A percentile compares a stretch with the other conserved stretches of the same genome.
phyloP scores from a whole-genome alignment of 1,140 invertebrate species.

The Diorhabda carinulata region DNA sequence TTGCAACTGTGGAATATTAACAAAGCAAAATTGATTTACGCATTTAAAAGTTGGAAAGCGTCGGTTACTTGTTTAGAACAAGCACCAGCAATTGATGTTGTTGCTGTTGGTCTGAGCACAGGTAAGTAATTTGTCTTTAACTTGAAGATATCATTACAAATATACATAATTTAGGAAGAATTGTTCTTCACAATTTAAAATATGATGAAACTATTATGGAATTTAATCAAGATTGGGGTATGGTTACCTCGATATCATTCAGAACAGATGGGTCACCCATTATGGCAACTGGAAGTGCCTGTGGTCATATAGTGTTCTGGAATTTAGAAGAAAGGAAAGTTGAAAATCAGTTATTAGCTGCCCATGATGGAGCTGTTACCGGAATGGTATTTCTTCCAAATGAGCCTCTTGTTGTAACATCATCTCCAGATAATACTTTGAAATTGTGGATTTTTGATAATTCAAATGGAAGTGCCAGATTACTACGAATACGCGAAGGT shows the following conservation, averaged over 20 bases:
- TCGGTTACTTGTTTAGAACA: constrained; percentile 70
- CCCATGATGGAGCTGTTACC: constrained; percentile 71
- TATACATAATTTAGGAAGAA: constrained; percentile 47
- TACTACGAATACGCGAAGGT: constrained; percentile 73
- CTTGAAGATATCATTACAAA: background rate
- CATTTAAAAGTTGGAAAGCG: constrained; percentile 74
- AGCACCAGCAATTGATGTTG: constrained; percentile 85
- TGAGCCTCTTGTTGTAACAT: constrained; percentile 87
- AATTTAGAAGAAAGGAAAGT: constrained; percentile 83
- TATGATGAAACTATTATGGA: constrained; percentile 81
- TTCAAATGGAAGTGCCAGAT: constrained; percentile 80
- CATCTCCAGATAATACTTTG: constrained; percentile 91
- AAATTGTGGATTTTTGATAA: constrained; percentile 96
- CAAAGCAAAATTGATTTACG: constrained; percentile 71
- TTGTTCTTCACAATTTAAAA: constrained; percentile 86
- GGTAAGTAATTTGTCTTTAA: constrained; percentile 49
- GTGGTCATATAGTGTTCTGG: constrained; percentile 89
- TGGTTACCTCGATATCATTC: constrained; percentile 79
- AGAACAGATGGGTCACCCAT: constrained; percentile 81
- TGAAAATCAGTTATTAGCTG: constrained; percentile 67
- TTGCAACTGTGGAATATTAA: constrained; percentile 91
- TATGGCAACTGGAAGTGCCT: constrained; percentile 73
- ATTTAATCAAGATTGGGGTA: constrained; percentile 91
- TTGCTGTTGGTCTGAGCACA: constrained; percentile 78
- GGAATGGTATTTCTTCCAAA: constrained; percentile 78